Base-by-base conservation (phyloP, 2,888 invertebrate species). In the Papilio gigon region DNA sequence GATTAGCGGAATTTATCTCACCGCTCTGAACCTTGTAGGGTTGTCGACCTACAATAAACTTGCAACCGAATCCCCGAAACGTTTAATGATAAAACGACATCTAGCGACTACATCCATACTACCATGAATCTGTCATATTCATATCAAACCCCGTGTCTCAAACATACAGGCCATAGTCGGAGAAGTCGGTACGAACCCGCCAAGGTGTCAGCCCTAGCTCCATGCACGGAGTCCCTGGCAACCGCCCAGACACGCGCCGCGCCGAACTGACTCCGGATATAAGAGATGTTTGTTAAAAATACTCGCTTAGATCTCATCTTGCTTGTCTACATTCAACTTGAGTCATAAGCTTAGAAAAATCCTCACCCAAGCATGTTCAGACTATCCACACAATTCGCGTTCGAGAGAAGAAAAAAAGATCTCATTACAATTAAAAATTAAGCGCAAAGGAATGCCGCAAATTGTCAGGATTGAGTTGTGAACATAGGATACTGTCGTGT, bases 1-100 rank as follows among this genome's bases (percentile, higher is more conserved):
- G 67, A 71, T 70, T 71, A 72, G 68, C 60, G 70, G 60, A 69
- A 71, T 71, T 67, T 72, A 72, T 73, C 70, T 71, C 70, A 50
- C 61, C 61, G 67, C 56, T 30, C 8, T 22, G 11, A 22, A 22
- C 22, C 1, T 12, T 12, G 20, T 22, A 47, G 47, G 47, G 47
- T 22, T 47, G 47, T 2, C 47, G n/a, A 22, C 47, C 20, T 22
- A 6, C n/a, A 20, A 47, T 11, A 11, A 17, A 65, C 65, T 67
- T 71, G 69, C 50, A 47, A 50, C 35, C 58, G 44, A 59, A 71
- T 71, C 66, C 11, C 44, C 22, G 20, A 12, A 11, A 44, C 2
- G 0, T 20, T 22, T 44, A 44, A 11, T 1, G 4, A 11, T 20
- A 47, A 47, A 47, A 47, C n/a, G 11, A 44, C 47, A 47, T 47